Conservation (phyloP, 2,113 vertebrate species). For the Eolophus roseicapilla region DNA sequence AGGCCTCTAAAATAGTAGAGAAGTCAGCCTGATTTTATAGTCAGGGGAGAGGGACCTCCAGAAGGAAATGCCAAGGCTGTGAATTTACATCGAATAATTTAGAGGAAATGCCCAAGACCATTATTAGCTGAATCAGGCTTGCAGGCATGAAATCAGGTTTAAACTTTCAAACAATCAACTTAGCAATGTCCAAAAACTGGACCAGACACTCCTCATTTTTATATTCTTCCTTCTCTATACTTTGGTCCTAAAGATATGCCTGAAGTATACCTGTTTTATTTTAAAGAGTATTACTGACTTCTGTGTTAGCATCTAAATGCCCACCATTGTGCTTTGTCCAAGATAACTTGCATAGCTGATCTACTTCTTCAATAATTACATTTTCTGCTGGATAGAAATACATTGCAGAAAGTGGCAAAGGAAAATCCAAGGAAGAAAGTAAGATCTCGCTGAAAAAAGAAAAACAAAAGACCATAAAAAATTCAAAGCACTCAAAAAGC, state of each 20-base stretch:
- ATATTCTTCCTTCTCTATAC: not conserved
- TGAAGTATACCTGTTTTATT: not conserved
- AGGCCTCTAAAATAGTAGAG: not conserved
- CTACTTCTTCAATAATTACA: not conserved
- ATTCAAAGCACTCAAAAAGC: not conserved
- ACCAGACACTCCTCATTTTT: not conserved
- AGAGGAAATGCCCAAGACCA: not conserved
- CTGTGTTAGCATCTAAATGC: not conserved
- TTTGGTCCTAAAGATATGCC: not conserved
- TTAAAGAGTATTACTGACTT: not conserved
- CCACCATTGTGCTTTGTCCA: not conserved
- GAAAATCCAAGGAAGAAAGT: not conserved
- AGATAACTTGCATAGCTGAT: not conserved
- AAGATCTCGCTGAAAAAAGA: not conserved
- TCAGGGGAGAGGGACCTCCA: not conserved
- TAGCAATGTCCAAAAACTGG: not conserved
- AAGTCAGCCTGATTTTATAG: not conserved
- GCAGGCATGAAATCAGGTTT: not conserved
- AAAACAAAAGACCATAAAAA: not conserved
- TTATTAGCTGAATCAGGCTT: not conserved
- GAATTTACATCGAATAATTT: not conserved
- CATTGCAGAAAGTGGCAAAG: not conserved
- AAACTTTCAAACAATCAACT: not conserved
- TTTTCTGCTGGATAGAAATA: not conserved
- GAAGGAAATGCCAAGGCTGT: not conserved